Evolutionary conservation across 2,888 invertebrate species (phyloP), one percentile per base, ranked within the genome.

Genomic region (Neoitamus cyanurus): DNA sequence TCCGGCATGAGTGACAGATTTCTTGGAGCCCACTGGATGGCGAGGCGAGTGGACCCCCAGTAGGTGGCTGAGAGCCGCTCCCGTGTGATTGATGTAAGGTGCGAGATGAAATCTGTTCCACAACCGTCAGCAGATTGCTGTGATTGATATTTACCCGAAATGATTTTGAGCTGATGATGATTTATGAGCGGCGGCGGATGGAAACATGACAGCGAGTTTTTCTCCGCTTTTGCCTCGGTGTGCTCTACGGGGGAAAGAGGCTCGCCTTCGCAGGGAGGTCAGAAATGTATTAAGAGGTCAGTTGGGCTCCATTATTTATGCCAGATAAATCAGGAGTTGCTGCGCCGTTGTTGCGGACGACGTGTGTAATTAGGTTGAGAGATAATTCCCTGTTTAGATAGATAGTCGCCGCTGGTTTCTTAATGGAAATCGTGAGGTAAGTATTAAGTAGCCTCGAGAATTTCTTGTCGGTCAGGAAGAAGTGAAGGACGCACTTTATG

Each of bases 101-200:
- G 77, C 25, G 25, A 77, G 42, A 77, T 77, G 46, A 77, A 77
- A 77, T 77, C 77, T 77, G 77, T 42, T 77, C 77, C 77, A 25
- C 25, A 58, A 42, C 31, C 42, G 77, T 77, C 77, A 77, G 46
- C 77, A 77, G 42, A 77, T 77, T 77, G 77, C 77, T 37, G 46
- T 77, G 77, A 77, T 77, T 77, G 42, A 77, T 42, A 77, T 25
- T 42, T 77, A 42, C 20, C 46, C 42, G 15, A 77, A 77, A 77
- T 77, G 42, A 77, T 42, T 77, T 36, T 36, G 77, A 77, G 42
- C 77, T 77, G 77, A 77, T 77, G 77, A 77, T 77, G 77, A 77
- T 77, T 77, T 77, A 77, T 77, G 77, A 77, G 70, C 70, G 77
- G 46, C 77, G 70, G 34, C 77, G 42, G 58, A 77, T 77, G 77